Conservation (phyloP, 2,888 invertebrate species). For the Gymnoscelis rufifasciata region DNA sequence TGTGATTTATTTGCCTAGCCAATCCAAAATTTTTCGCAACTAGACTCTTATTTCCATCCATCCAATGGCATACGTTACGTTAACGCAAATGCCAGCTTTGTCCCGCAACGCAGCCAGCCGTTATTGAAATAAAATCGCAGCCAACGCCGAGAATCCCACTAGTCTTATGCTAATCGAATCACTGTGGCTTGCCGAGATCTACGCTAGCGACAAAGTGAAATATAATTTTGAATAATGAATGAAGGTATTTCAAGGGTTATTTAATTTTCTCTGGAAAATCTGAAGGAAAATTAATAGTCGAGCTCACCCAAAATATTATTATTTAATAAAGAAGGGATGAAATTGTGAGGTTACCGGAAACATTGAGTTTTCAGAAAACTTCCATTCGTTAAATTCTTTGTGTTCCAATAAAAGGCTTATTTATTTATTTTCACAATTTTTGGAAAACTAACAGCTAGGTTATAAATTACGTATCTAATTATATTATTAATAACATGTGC, state of each 20-base stretch:
- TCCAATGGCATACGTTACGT: constrained; percentile 13
- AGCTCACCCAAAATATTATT: not conserved
- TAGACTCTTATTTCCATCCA: not conserved
- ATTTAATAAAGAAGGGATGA: constrained; percentile 4
- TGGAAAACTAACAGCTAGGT: too few species aligned
- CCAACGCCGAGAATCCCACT: constrained; percentile 41
- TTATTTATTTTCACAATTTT: not conserved
- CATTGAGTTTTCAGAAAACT: too few species aligned
- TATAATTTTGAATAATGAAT: constrained; percentile 7
- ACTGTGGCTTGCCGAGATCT: constrained; percentile 29
- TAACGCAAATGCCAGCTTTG: constrained; percentile 20
- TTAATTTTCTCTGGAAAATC: constrained; percentile 1
- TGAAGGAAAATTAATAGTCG: not conserved
- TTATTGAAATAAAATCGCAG: constrained; percentile 51
- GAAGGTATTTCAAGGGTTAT: constrained; percentile 4
- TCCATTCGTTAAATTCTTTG: too few species aligned
- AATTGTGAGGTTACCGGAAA: too few species aligned
- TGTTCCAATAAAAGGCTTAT: not conserved
- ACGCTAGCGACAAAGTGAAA: constrained; percentile 14
- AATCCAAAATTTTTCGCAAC: not conserved
- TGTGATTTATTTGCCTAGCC: too few species aligned
- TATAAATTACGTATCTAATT: too few species aligned
- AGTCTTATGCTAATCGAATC: constrained; percentile 49
- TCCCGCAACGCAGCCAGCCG: constrained; percentile 24
- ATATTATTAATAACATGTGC: too few species aligned